Conservation (phyloP, 1,140 invertebrate genomes). For the Lucilia cuprina region DNA sequence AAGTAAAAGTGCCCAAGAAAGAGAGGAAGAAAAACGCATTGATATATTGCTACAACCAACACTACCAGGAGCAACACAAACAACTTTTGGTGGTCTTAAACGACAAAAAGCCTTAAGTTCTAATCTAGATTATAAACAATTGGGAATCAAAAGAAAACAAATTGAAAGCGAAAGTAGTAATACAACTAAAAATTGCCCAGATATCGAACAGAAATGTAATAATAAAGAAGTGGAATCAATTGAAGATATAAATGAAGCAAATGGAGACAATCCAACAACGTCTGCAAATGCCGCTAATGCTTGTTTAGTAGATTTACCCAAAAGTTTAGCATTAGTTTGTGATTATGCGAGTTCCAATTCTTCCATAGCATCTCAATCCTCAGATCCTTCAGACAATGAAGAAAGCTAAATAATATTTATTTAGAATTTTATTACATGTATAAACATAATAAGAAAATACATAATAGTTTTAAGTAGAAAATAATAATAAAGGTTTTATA, state of each 20-base stretch:
- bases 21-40: constrained; percentile 63
- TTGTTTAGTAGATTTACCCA: constrained; percentile 36
- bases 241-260: background rate
- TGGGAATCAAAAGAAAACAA: constrained; percentile 54
- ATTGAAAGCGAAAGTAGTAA: background rate
- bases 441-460: constrained; percentile 13
- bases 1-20: constrained; percentile 64
- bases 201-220: background rate
- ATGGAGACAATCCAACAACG: background rate
- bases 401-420: constrained; percentile 26
- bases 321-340: constrained; percentile 47
- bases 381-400: background rate
- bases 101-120: constrained; percentile 64
- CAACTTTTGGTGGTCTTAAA: constrained; percentile 67
- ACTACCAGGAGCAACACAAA: constrained; percentile 67
- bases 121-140: constrained; percentile 49
- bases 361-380: background rate
- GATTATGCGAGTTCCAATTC: constrained; percentile 50
- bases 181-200: too few species aligned
- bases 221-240: background rate
- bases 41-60: constrained; percentile 68
- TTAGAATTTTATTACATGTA: constrained; percentile 3
- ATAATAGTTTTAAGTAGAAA: constrained; percentile 6
- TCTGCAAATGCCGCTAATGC: background rate
- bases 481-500: background rate